A percentile compares a stretch with the other conserved stretches of the same genome.
These are phyloP conservation scores for Gallirallus australis DNA, from an alignment of 2,797 vertebrate species.

Conservation along the genomic window DNA sequence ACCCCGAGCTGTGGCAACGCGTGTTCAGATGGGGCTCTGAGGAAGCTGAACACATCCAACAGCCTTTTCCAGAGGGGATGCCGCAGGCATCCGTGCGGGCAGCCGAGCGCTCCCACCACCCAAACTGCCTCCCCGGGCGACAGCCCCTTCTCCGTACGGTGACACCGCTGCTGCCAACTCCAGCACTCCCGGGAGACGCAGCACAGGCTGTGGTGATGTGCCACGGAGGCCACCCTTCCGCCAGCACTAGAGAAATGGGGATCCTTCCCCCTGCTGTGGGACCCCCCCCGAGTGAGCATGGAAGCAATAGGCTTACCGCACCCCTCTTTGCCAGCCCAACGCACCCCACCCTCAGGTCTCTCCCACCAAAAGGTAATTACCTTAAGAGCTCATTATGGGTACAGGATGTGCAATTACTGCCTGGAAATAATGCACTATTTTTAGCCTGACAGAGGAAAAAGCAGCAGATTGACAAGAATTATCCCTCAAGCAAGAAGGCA, in stretches of 20 bases:
- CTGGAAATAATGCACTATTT: conserved; percentile 36
- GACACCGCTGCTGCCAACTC: accelerated
- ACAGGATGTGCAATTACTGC: conserved; percentile 43
- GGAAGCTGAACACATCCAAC: not conserved
- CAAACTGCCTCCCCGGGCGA: too few relatives aligned
- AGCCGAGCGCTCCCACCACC: not conserved
- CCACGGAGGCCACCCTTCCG: accelerated
- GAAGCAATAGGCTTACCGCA: accelerated
- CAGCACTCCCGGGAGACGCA: not conserved
- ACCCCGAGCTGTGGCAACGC: not conserved
- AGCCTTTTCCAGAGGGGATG: not conserved
- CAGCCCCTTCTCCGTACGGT: accelerated
- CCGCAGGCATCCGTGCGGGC: not conserved
- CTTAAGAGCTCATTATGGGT: conserved; percentile 28
- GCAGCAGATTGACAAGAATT: not conserved
- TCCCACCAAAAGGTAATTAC: conserved; percentile 50
- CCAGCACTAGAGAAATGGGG: not conserved
- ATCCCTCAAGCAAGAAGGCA: not conserved
- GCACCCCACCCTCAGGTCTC: not conserved
- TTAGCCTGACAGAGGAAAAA: not conserved
- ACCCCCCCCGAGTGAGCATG: accelerated
- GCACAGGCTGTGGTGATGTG: accelerated
- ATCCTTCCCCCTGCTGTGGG: accelerated
- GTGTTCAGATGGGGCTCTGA: not conserved
- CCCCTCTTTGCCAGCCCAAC: not conserved